These are phyloP conservation scores for Takifugu ocellatus DNA, from an alignment of 2,797 vertebrate genomes.

Conservation along the genomic window DNA sequence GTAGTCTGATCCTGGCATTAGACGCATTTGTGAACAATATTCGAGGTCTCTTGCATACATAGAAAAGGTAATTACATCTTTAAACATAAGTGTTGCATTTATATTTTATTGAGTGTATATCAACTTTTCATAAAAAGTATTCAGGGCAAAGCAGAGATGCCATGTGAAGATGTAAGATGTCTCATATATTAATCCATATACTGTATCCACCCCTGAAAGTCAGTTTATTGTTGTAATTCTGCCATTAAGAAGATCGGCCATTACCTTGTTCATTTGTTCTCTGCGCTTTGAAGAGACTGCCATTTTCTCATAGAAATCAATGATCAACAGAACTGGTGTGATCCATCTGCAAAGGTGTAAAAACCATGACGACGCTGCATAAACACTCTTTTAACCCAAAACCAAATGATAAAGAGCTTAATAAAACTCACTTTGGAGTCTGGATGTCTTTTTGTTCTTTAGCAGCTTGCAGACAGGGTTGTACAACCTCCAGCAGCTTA, in stretches of 20 bases:
- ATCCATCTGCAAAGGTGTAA: constrained; percentile 82
- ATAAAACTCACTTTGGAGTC: constrained; percentile 88
- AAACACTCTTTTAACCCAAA: background rate
- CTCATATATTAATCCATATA: background rate
- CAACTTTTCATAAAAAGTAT: too few relatives aligned
- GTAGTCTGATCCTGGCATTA: too few relatives aligned
- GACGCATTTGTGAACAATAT: too few relatives aligned
- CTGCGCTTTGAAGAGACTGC: constrained; percentile 92
- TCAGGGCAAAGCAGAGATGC: background rate
- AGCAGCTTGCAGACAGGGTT: constrained; percentile 92
- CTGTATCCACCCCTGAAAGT: background rate
- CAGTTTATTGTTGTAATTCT: background rate
- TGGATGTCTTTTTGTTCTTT: constrained; percentile 97
- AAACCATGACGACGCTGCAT: background rate
- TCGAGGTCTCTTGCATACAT: too few relatives aligned
- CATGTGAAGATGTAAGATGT: background rate
- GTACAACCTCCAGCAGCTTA: constrained; percentile 93
- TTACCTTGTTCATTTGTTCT: constrained; percentile 94
- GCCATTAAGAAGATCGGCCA: background rate
- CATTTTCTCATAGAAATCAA: constrained; percentile 96
- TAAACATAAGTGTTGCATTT: too few relatives aligned
- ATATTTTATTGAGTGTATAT: too few relatives aligned
- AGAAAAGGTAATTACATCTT: too few relatives aligned
- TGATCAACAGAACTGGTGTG: constrained; percentile 91
- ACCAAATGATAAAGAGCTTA: background rate